These are phyloP conservation scores for Macrotrachela quadricornifera DNA, from an alignment of 1,140 invertebrate species.

Conservation along the genomic window DNA sequence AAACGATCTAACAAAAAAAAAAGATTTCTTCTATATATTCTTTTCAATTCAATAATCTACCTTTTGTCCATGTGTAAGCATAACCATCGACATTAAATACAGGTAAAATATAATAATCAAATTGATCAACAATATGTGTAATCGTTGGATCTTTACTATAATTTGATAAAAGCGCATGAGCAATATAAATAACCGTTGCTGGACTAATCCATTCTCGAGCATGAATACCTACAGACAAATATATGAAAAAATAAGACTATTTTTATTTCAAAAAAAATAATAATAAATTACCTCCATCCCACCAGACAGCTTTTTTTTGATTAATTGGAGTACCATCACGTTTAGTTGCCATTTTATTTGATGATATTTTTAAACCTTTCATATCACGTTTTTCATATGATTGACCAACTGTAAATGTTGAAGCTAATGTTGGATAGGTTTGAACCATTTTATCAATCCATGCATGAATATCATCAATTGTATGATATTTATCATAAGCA, in stretches of 20 bases:
- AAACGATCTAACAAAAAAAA: conserved; percentile 15
- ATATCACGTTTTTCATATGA: conserved; percentile 1
- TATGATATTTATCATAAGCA: conserved; percentile 11
- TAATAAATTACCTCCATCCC: not conserved
- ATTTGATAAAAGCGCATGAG: not conserved
- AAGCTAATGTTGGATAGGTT: not conserved
- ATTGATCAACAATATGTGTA: conserved; percentile 18
- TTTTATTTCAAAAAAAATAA: too few relatives aligned
- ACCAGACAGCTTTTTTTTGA: conserved; percentile 3
- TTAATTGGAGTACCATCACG: not conserved
- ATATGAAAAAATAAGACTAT: too few relatives aligned
- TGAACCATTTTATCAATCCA: not conserved
- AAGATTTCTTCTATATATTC: not conserved
- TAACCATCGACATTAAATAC: conserved; percentile 32
- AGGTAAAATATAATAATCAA: conserved; percentile 30
- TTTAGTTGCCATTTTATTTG: too few relatives aligned
- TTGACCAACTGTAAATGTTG: not conserved
- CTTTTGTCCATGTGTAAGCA: conserved; percentile 17
- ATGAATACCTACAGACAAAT: not conserved
- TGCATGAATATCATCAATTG: conserved; percentile 8
- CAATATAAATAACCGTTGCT: conserved; percentile 4
- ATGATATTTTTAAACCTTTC: conserved; percentile 1
- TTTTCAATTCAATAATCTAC: conserved; percentile 8
- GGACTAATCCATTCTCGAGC: conserved; percentile 15
- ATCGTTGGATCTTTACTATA: conserved; percentile 8